A percentile compares a stretch with the other conserved stretches of the same genome.
Evolutionary conservation across 2,113 vertebrate species (phyloP).

Genomic region (Lycocorax pyrrhopterus): DNA sequence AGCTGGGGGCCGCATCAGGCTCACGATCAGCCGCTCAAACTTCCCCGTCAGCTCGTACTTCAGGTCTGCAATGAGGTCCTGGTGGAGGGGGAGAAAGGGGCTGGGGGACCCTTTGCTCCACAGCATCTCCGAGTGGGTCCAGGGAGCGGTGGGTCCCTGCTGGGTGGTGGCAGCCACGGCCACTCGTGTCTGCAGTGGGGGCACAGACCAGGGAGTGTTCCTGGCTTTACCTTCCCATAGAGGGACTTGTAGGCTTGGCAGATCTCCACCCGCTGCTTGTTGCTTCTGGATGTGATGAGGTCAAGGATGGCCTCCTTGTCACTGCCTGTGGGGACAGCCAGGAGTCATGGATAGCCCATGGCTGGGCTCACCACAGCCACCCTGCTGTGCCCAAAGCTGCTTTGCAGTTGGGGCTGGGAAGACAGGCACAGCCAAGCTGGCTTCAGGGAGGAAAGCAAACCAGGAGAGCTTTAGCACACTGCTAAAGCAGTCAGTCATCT

Average conservation of each 20-base stretch:
- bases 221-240: slow-evolving; percentile 85
- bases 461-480: neutral
- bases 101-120: neutral
- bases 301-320: slow-evolving; percentile 95
- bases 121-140: neutral
- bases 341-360: neutral
- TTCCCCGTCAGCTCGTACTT: slow-evolving; percentile 97
- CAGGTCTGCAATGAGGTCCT: slow-evolving; percentile 94
- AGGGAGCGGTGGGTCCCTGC: neutral
- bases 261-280: slow-evolving; percentile 87
- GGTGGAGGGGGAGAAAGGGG: neutral
- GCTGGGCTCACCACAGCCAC: neutral
- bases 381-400: neutral
- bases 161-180: neutral
- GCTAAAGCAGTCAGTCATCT: neutral
- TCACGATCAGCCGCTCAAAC: slow-evolving; percentile 93
- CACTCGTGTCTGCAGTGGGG: neutral
- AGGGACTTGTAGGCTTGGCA: slow-evolving; percentile 86
- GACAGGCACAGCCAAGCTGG: neutral
- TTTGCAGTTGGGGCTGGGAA: neutral
- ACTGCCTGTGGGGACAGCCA: slow-evolving; percentile 76
- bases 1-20: slow-evolving; percentile 87
- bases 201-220: rapidly evolving
- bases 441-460: neutral
- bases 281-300: slow-evolving; percentile 87